phyloP scores from a whole-genome alignment of 1,140 invertebrate genomes.

The Babylonia areolata region DNA sequence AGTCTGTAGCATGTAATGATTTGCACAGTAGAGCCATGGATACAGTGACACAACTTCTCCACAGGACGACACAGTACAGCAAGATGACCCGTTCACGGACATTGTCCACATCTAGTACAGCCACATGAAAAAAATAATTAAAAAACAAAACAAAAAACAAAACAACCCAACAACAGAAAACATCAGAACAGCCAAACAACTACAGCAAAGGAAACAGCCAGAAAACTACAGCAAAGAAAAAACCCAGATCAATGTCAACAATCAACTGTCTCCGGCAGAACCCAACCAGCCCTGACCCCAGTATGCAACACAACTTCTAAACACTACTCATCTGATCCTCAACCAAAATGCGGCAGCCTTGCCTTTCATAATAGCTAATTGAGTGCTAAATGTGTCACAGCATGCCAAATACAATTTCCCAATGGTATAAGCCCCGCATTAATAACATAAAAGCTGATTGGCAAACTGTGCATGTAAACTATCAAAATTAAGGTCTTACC shows the following conservation, averaged over 20 bases:
- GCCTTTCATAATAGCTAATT: too few species aligned
- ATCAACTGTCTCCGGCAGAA: neutral
- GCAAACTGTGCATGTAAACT: too few species aligned
- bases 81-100: neutral
- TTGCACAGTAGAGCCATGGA: neutral
- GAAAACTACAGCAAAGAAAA: conserved; percentile 2
- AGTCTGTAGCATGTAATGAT: neutral
- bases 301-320: too few species aligned
- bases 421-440: too few species aligned
- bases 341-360: too few species aligned
- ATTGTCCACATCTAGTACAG: neutral
- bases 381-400: too few species aligned
- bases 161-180: too few species aligned
- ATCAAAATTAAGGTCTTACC: too few species aligned
- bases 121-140: neutral
- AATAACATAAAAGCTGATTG: too few species aligned
- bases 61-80: neutral
- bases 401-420: too few species aligned
- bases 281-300: too few species aligned
- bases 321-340: too few species aligned
- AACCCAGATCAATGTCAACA: neutral
- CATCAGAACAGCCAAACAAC: neutral
- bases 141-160: neutral
- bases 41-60: neutral
- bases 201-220: neutral